Conservation (phyloP, 2,113 vertebrate species). For the Esox niger region DNA sequence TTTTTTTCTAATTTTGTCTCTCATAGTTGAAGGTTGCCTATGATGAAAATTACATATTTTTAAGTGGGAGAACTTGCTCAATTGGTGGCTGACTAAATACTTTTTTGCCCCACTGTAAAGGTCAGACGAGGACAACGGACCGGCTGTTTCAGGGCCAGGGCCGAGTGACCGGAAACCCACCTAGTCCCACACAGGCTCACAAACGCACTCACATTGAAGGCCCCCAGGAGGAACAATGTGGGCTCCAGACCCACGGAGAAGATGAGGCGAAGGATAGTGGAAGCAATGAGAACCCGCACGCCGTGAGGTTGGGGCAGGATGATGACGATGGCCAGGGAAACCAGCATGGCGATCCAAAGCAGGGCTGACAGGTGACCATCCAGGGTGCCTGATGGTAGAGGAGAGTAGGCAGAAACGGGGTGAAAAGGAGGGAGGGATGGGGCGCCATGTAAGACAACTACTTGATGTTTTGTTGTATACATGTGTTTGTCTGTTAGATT, state of each 20-base stretch:
- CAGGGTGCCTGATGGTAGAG: constrained; percentile 78
- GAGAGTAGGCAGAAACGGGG: not conserved
- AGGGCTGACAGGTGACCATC: constrained; percentile 91
- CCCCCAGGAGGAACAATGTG: constrained; percentile 89
- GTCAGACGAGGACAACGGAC: not conserved
- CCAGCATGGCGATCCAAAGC: constrained; percentile 93
- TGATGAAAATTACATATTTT: too few relatives aligned
- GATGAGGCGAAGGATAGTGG: constrained; percentile 91
- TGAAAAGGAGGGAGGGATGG: not conserved
- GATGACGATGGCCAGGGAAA: constrained; percentile 92
- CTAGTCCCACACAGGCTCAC: not conserved
- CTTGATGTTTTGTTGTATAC: too few relatives aligned
- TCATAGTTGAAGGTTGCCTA: too few relatives aligned
- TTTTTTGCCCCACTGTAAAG: not conserved
- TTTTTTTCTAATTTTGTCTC: too few relatives aligned
- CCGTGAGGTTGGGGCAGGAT: constrained; percentile 93
- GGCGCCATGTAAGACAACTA: not conserved
- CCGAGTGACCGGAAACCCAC: not conserved
- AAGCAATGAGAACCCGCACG: constrained; percentile 91
- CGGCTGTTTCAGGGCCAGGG: not conserved
- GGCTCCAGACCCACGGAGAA: constrained; percentile 96
- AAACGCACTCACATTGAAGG: constrained; percentile 87
- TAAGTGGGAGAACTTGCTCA: too few relatives aligned
- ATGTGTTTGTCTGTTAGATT: too few relatives aligned
- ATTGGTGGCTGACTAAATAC: constrained; percentile 19